Evolutionary conservation across 2,888 invertebrate genomes (phyloP).

Genomic region (Tetragonula carbonaria): DNA sequence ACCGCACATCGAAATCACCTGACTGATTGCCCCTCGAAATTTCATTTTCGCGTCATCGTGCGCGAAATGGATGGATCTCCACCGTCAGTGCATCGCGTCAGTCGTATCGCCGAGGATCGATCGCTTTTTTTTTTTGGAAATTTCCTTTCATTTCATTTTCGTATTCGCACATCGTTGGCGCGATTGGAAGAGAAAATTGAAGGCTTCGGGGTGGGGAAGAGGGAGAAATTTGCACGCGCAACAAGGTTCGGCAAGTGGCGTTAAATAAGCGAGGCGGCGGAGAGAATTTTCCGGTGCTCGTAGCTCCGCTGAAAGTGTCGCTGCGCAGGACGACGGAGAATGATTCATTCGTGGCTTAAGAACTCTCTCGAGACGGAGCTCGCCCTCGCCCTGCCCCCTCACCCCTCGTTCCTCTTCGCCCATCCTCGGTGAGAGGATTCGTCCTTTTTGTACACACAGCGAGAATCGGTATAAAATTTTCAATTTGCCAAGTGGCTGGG

Average conservation of each 20-base stretch:
- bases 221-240: background rate
- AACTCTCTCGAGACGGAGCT: background rate
- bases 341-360: conserved; percentile 18
- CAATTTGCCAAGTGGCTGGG: no score
- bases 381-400: no score
- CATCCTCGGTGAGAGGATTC: no score
- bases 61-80: no score
- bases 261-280: background rate
- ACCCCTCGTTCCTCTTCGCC: no score
- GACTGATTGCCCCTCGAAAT: background rate
- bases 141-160: no score
- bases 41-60: no score
- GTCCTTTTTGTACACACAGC: background rate
- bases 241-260: background rate
- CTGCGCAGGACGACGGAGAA: background rate
- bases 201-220: background rate
- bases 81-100: no score
- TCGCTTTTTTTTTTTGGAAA: no score
- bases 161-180: no score
- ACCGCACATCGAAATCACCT: no score
- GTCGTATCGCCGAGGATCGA: no score
- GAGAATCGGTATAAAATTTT: background rate
- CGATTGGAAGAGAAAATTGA: background rate
- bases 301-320: background rate
- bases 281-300: background rate